Evolutionary conservation across 2,888 invertebrate species (phyloP), one percentile per base, ranked within the genome.

Genomic region (Blera fallax): DNA sequence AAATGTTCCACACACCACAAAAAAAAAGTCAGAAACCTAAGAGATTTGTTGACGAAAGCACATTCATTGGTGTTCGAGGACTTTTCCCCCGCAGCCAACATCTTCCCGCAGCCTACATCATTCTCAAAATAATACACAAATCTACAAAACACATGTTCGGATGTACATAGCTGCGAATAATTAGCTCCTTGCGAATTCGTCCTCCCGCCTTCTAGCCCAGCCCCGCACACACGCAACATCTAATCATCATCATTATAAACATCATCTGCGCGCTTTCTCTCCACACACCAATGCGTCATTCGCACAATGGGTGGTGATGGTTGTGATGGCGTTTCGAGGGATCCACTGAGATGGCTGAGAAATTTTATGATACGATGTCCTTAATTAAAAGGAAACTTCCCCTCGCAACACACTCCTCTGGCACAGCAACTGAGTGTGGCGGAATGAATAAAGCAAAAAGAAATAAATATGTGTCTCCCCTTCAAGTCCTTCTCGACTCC

Each of bases 341-440:
- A 16, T 6, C 21, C n/a, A 24, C 32, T 27, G 7, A 56, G 43
- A 27, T 62, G 54, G 34, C 73, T 73, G 48, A 40, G 73, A 80
- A 80, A 80, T 84, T 74, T 74, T 58, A 74, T 74, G 80, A 80
- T 64, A 54, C 80, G 79, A 79, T 80, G 84, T 84, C 69, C 84
- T 80, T 84, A 80, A 84, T 84, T 84, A 84, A 84, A 84, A 83
- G 72, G 72, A 69, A 64, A 67, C 45, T 37, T 48, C 69, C 48
- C 56, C 48, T 34, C 21, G 34, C 48, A 40, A 6, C n/a, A 4
- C 21, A 14, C 16, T 34, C 6, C 11, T 16, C 45, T 14, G 34
- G 18, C 72, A 24, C 34, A 48, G 32, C 32, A 29, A 14, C 56
- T 34, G 21, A 29, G 27, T 27, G 40, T 27, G 40, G 40, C n/a